These are phyloP conservation scores for Intellagama lesueurii DNA, from an alignment of 2,797 vertebrate species.

Conservation along the genomic window DNA sequence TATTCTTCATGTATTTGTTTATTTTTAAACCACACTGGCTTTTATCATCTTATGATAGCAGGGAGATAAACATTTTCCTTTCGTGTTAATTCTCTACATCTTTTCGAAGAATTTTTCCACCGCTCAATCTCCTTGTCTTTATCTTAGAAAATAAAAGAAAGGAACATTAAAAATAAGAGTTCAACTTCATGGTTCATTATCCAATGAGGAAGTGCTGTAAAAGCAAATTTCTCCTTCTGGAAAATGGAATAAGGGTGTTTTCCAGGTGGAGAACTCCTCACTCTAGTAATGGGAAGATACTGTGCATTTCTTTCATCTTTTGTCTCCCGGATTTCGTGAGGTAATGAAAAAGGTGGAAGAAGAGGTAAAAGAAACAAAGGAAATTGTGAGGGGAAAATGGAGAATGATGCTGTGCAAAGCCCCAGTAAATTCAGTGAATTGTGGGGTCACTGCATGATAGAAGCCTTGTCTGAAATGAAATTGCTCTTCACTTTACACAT, in stretches of 20 bases:
- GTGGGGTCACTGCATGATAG: not conserved
- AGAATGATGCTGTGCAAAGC: not conserved
- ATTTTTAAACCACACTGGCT: too few relatives aligned
- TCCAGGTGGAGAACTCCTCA: not conserved
- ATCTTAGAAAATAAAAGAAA: not conserved
- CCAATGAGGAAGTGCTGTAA: conserved; percentile 47
- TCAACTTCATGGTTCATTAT: conserved; percentile 40
- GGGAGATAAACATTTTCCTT: conserved; percentile 31
- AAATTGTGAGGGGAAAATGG: not conserved
- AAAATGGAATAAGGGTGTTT: not conserved
- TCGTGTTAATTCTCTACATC: conserved; percentile 26
- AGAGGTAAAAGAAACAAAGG: not conserved
- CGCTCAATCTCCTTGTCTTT: conserved; percentile 18
- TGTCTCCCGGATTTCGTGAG: not conserved
- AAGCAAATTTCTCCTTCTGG: conserved; percentile 17
- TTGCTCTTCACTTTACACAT: too few relatives aligned
- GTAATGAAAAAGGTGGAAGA: not conserved
- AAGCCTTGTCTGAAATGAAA: not conserved
- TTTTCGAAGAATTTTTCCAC: conserved; percentile 51
- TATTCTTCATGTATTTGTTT: too few relatives aligned
- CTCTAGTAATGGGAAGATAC: not conserved
- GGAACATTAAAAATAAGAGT: conserved; percentile 40
- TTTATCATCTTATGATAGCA: too few relatives aligned
- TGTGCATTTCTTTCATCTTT: not conserved
- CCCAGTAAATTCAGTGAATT: not conserved